phyloP scores from a whole-genome alignment of 2,113 vertebrate species.

The Pteruthius melanotis region DNA sequence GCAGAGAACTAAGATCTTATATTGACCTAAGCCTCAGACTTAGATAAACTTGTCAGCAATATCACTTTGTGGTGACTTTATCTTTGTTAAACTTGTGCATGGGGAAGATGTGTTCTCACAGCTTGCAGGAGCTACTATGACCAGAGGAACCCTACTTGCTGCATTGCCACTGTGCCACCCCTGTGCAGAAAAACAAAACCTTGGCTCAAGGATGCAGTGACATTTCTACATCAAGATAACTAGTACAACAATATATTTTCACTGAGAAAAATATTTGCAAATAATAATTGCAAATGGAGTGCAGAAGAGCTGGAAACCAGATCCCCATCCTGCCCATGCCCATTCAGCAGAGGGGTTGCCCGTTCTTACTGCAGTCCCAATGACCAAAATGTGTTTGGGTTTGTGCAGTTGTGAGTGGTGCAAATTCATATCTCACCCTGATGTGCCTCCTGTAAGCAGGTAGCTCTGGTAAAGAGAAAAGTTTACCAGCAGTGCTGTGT shows the following conservation, averaged over 20 bases:
- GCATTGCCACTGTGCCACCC: neutral
- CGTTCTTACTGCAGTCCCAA: fast-evolving
- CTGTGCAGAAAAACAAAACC: neutral
- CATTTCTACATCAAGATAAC: neutral
- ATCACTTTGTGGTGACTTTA: constrained; percentile 54
- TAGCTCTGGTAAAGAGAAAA: neutral
- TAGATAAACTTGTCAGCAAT: constrained; percentile 55
- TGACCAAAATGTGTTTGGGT: neutral
- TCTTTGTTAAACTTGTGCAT: neutral
- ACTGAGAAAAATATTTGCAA: neutral
- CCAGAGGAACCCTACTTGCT: neutral
- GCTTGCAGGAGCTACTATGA: neutral
- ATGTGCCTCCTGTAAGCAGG: neutral
- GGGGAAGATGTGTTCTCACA: neutral
- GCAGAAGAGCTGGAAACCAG: neutral
- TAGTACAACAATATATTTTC: fast-evolving
- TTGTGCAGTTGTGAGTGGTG: fast-evolving
- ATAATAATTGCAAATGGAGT: neutral
- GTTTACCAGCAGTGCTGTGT: neutral
- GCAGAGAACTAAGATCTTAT: constrained; percentile 18
- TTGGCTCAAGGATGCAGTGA: neutral
- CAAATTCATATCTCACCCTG: neutral
- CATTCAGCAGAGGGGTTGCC: neutral
- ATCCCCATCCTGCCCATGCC: neutral
- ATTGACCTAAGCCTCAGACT: constrained; percentile 43